A percentile compares a stretch with the other conserved stretches of the same genome.
Conservation (phyloP, 2,797 vertebrate species). For the Amazona ochrocephala region DNA sequence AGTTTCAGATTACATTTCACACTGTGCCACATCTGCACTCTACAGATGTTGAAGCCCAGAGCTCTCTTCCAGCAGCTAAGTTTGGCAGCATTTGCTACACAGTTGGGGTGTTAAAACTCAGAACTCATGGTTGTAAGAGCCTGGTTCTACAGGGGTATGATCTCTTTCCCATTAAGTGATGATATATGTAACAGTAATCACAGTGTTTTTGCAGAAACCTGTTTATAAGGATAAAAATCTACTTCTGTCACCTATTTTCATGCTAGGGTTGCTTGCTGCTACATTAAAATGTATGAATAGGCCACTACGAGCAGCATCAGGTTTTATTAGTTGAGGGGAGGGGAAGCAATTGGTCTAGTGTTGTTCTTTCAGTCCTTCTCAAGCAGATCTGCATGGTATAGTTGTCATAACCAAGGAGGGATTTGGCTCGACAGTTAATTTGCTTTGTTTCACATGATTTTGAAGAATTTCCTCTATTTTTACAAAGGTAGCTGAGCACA, state of each 20-base stretch:
- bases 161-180: conserved; percentile 43
- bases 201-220: neutral
- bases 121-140: conserved; percentile 44
- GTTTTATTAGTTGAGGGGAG: neutral
- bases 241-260: neutral
- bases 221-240: neutral
- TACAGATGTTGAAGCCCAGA: conserved; percentile 70
- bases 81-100: conserved; percentile 59
- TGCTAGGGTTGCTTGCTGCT: neutral
- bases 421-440: neutral
- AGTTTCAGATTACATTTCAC: conserved; percentile 59
- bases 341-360: neutral
- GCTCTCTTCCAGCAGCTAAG: conserved; percentile 32
- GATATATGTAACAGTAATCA: neutral
- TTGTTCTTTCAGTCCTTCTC: neutral
- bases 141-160: conserved; percentile 17
- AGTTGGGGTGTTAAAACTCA: conserved; percentile 58
- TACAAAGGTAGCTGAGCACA: neutral
- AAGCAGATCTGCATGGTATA: neutral
- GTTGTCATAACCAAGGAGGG: neutral
- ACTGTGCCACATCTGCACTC: conserved; percentile 54
- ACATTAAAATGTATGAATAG: neutral
- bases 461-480: neutral
- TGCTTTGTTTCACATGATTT: neutral
- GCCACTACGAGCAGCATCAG: neutral